phyloP scores from a whole-genome alignment of 2,113 vertebrate genomes.

The Oceanodroma tethys region DNA sequence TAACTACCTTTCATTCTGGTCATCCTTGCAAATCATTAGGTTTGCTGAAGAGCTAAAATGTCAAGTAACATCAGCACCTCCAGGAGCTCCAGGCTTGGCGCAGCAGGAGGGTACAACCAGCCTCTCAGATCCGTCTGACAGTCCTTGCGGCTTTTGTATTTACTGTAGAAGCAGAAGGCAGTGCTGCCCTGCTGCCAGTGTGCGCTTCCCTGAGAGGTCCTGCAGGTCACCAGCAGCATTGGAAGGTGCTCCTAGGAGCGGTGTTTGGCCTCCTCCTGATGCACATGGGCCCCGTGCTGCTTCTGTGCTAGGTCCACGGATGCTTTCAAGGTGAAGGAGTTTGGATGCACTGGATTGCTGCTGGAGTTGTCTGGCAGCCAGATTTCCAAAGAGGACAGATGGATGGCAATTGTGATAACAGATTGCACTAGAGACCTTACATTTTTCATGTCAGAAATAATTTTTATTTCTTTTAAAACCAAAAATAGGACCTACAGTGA shows the following conservation, averaged over 20 bases:
- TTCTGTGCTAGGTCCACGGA: neutral
- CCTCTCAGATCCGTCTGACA: neutral
- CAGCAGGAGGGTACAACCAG: neutral
- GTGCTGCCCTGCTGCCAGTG: rapidly evolving
- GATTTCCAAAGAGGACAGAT: rapidly evolving
- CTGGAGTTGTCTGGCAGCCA: neutral
- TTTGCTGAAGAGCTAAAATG: neutral
- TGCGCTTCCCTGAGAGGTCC: neutral
- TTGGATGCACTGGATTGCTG: neutral
- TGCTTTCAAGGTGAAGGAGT: neutral
- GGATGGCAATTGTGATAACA: neutral
- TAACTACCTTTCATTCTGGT: neutral
- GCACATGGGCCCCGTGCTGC: rapidly evolving
- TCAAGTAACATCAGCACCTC: neutral
- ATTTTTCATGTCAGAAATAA: neutral
- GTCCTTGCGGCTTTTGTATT: neutral
- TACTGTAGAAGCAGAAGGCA: neutral
- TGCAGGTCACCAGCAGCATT: neutral
- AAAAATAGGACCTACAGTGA: neutral
- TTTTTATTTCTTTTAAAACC: neutral
- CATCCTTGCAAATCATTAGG: neutral
- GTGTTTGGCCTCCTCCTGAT: neutral
- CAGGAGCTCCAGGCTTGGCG: neutral
- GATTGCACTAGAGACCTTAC: neutral
- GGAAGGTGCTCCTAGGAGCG: neutral